phyloP scores from a whole-genome alignment of 2,797 vertebrate genomes.

The Momotus momota region DNA sequence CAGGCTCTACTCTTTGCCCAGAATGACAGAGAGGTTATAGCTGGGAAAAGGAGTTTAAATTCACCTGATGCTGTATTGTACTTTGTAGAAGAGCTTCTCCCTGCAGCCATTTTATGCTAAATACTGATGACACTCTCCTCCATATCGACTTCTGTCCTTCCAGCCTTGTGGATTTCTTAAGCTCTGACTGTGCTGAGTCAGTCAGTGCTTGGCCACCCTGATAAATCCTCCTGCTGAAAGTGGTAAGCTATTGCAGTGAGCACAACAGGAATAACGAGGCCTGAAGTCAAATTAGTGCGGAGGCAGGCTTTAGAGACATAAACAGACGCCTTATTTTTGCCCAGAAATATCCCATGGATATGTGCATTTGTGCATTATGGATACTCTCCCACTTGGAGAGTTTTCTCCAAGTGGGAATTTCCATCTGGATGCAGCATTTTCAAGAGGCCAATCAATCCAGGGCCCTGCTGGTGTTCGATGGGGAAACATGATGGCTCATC shows the following conservation, averaged over 20 bases:
- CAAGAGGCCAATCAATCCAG: conserved; percentile 25
- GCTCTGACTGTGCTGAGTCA: not conserved
- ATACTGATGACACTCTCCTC: not conserved
- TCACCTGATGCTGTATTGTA: not conserved
- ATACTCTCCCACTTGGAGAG: not conserved
- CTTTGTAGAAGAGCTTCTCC: not conserved
- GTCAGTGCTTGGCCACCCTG: not conserved
- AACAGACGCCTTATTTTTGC: not conserved
- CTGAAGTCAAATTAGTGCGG: not conserved
- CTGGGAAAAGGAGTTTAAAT: not conserved
- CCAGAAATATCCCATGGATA: not conserved
- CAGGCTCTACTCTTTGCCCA: not conserved
- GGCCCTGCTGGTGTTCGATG: conserved; percentile 12
- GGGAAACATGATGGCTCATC: conserved; percentile 52
- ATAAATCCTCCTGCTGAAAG: conserved; percentile 3
- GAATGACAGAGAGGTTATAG: not conserved
- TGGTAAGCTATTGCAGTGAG: conserved; percentile 1
- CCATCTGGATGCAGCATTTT: conserved; percentile 46
- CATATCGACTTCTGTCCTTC: not conserved
- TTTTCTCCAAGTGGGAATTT: conserved; percentile 53
- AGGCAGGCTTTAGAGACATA: not conserved
- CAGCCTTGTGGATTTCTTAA: not conserved
- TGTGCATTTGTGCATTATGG: not conserved
- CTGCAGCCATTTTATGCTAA: not conserved
- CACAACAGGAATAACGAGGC: conserved; percentile 21